phyloP scores from a whole-genome alignment of 2,113 vertebrate species.

The Bostrychus sinensis region DNA sequence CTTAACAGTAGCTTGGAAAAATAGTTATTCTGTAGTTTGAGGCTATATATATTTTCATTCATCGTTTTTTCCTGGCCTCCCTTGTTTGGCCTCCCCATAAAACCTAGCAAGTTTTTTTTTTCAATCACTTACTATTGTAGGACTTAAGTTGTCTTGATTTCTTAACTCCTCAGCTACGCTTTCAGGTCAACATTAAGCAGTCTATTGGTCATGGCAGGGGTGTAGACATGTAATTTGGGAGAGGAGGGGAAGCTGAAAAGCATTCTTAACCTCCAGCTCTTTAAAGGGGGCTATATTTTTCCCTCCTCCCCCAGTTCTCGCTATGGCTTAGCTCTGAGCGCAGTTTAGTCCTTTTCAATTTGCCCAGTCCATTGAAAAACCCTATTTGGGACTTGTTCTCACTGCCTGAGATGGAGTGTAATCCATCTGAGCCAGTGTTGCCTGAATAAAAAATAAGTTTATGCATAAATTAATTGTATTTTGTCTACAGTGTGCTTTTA shows the following conservation, averaged over 20 bases:
- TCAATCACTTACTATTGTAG: slow-evolving; percentile 33
- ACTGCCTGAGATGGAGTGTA: slow-evolving; percentile 43
- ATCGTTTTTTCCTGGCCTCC: slow-evolving; percentile 4
- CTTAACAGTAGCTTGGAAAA: slow-evolving; percentile 10
- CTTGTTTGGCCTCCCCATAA: slow-evolving; percentile 7
- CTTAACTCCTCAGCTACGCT: slow-evolving; percentile 56
- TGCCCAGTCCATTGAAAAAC: slow-evolving; percentile 81
- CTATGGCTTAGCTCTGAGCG: slow-evolving; percentile 73
- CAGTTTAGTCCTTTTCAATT: slow-evolving; percentile 81
- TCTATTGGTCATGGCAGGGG: slow-evolving; percentile 68
- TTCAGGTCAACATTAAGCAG: slow-evolving; percentile 71
- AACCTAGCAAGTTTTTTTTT: slow-evolving; percentile 13
- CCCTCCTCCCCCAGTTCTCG: slow-evolving; percentile 68
- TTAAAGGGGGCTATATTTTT: slow-evolving; percentile 80
- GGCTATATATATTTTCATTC: neutral
- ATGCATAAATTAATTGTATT: neutral
- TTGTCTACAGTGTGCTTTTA: no score
- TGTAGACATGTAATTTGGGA: slow-evolving; percentile 79
- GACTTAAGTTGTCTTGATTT: slow-evolving; percentile 58
- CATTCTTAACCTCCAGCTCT: slow-evolving; percentile 77
- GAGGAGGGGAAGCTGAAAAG: slow-evolving; percentile 65
- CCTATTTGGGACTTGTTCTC: slow-evolving; percentile 63
- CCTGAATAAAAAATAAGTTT: slow-evolving; percentile 43
- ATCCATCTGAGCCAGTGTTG: slow-evolving; percentile 28
- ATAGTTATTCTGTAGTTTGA: slow-evolving; percentile 7